Conservation (phyloP, 2,113 vertebrate species). For the Hypocryptadius cinnamomeus region DNA sequence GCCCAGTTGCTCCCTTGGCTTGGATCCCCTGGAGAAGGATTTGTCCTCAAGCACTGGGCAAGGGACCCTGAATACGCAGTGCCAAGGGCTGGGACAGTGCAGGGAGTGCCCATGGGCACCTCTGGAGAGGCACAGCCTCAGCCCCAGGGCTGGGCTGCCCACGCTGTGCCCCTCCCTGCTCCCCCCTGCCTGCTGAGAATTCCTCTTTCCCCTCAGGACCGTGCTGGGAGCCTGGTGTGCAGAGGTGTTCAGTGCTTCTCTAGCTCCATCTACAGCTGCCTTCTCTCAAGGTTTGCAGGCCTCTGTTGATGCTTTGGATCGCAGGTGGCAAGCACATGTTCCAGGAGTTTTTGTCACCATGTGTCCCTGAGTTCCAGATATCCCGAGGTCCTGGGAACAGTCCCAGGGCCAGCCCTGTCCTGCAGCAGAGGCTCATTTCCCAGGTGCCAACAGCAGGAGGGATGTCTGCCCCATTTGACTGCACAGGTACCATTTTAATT, state of each 20-base stretch:
- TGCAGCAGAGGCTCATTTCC: background rate
- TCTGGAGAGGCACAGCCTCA: accelerated
- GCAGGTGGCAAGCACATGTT: background rate
- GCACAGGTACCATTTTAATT: background rate
- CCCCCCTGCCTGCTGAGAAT: background rate
- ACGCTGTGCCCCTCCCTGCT: background rate
- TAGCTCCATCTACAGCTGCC: conserved; percentile 58
- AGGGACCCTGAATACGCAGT: accelerated
- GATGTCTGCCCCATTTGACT: background rate
- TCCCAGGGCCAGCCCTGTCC: background rate
- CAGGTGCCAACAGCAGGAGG: background rate
- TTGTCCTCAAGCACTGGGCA: background rate
- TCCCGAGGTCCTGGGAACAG: background rate
- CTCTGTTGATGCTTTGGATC: background rate
- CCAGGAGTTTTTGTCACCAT: background rate
- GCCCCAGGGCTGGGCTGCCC: background rate
- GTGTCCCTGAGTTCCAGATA: background rate
- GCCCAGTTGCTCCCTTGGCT: background rate
- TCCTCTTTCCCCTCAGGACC: accelerated
- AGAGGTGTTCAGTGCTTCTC: background rate
- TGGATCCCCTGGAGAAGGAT: background rate
- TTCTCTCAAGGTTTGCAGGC: background rate
- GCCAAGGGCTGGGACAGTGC: accelerated
- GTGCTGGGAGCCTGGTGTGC: accelerated
- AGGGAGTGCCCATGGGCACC: background rate